A percentile compares a stretch with the other conserved stretches of the same genome.
phyloP scores from a whole-genome alignment of 2,888 invertebrate species.

The Hoplodrina blanda region DNA sequence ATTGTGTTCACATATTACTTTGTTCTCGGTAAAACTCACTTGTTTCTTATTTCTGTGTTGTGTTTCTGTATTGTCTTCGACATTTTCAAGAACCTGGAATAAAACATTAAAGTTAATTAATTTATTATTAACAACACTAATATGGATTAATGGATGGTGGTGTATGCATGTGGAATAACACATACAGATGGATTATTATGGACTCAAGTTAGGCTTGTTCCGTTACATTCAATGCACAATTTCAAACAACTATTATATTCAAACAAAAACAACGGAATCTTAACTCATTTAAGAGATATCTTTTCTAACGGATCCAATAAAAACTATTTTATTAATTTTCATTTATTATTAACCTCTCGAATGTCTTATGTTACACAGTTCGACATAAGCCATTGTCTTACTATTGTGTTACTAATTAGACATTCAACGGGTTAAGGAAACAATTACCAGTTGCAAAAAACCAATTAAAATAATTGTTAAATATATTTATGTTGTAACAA shows the following conservation, averaged over 20 bases:
- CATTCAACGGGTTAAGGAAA: too few species aligned
- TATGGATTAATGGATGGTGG: too few species aligned
- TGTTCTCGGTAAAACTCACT: constrained; percentile 68
- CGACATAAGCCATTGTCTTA: too few species aligned
- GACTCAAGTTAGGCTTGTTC: neutral
- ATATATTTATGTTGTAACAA: neutral
- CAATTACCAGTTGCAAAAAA: neutral
- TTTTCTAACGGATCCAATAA: neutral
- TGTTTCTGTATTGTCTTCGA: constrained; percentile 62
- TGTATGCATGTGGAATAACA: too few species aligned
- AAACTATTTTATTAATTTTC: neutral
- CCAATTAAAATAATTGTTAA: neutral
- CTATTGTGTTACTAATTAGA: too few species aligned
- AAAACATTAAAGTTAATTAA: neutral
- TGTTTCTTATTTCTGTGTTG: constrained; percentile 55
- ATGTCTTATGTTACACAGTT: too few species aligned
- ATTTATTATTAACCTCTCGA: neutral
- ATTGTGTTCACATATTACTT: constrained; percentile 64
- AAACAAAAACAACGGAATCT: neutral
- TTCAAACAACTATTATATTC: too few species aligned
- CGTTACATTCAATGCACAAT: too few species aligned
- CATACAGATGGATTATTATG: neutral
- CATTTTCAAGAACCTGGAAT: constrained; percentile 68
- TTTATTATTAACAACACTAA: neutral
- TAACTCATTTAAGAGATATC: too few species aligned